Conservation (phyloP, 2,888 invertebrate species). For the Sisyra nigra region DNA sequence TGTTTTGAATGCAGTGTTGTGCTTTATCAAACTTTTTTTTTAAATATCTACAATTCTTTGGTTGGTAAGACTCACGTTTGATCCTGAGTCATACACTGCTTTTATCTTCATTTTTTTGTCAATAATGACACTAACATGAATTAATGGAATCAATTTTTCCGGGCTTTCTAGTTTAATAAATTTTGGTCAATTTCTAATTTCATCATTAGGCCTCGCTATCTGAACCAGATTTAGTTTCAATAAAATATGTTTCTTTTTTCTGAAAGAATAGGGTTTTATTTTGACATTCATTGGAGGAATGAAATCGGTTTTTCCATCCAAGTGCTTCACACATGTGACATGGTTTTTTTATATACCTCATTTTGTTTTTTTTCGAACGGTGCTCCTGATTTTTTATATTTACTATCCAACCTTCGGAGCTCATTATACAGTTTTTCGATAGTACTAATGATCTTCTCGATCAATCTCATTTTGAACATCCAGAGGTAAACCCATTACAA, state of each 20-base stretch:
- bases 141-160: too few species aligned
- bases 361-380: slow-evolving; percentile 1
- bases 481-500: slow-evolving; percentile 9
- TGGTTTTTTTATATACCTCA: slow-evolving; percentile 1
- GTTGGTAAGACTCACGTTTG: too few species aligned
- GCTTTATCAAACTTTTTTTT: too few species aligned
- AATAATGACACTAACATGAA: too few species aligned
- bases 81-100: too few species aligned
- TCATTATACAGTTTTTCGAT: slow-evolving; percentile 6
- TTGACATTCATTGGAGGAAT: slow-evolving; percentile 5
- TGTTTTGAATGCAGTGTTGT: too few species aligned
- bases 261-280: slow-evolving; percentile 4
- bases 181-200: too few species aligned
- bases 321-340: slow-evolving; percentile 5
- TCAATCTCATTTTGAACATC: slow-evolving; percentile 8
- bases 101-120: too few species aligned
- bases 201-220: too few species aligned
- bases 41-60: too few species aligned
- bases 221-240: neutral
- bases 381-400: slow-evolving; percentile 1
- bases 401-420: slow-evolving; percentile 6
- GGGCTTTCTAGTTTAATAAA: too few species aligned
- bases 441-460: slow-evolving; percentile 5
- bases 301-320: slow-evolving; percentile 6
- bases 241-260: slow-evolving; percentile 6